phyloP scores from a whole-genome alignment of 1,140 invertebrate genomes.

The Drosophila ogumai region DNA sequence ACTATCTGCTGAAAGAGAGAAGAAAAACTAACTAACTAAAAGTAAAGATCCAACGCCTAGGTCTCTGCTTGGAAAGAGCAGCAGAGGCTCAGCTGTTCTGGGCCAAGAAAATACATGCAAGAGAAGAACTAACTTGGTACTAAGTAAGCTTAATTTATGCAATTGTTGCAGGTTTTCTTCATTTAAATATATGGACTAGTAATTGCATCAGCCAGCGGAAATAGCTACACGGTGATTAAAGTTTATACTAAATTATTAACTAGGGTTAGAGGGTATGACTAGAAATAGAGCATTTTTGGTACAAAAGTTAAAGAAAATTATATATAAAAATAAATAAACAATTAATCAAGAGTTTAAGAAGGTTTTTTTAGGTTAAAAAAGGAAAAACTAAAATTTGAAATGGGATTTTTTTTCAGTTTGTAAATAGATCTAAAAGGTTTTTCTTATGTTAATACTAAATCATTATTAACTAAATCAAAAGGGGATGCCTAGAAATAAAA shows the following conservation, averaged over 20 bases:
- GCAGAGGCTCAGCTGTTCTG: slow-evolving; percentile 58
- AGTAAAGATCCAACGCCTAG: slow-evolving; percentile 65
- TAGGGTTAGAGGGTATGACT: not conserved
- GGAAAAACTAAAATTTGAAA: too few species aligned
- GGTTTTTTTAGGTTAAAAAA: too few species aligned
- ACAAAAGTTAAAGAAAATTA: not conserved
- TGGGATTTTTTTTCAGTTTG: too few species aligned
- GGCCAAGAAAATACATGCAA: slow-evolving; percentile 14
- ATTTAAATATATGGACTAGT: slow-evolving; percentile 56
- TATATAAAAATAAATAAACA: not conserved
- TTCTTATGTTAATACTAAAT: too few species aligned
- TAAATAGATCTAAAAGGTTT: too few species aligned
- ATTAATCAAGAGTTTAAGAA: not conserved
- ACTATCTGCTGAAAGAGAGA: slow-evolving; percentile 35
- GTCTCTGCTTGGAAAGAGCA: slow-evolving; percentile 41
- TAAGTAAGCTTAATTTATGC: slow-evolving; percentile 56
- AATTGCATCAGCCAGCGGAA: slow-evolving; percentile 58
- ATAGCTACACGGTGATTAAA: slow-evolving; percentile 24
- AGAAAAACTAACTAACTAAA: slow-evolving; percentile 63
- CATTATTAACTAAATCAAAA: too few species aligned
- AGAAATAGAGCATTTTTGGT: not conserved
- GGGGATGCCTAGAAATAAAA: too few species aligned
- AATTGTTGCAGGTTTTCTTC: slow-evolving; percentile 49
- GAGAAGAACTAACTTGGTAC: slow-evolving; percentile 39
- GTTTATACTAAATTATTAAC: slow-evolving; percentile 4